Conservation (phyloP, 2,888 invertebrate species). For the Ashinkailepas kermadecensis region DNA sequence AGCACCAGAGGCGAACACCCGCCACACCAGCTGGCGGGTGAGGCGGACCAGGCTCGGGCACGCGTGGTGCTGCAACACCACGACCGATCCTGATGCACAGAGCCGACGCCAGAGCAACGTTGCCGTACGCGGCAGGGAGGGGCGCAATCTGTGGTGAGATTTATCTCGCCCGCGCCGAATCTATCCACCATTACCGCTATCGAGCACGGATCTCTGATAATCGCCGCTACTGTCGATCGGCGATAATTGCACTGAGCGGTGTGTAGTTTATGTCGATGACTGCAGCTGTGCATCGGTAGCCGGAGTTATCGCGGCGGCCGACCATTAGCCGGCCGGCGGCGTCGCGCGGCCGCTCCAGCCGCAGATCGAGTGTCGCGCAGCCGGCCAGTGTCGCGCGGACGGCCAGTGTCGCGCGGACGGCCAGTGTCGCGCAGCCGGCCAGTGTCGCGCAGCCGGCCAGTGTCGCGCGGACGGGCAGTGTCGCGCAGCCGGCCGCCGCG, state of each 20-base stretch:
- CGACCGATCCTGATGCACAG: no score
- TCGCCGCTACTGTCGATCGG: conserved; percentile 7
- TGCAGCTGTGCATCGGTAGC: not conserved
- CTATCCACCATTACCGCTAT: not conserved
- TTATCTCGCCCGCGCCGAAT: not conserved
- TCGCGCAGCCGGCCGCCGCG: no score
- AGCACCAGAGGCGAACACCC: no score
- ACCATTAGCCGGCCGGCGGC: not conserved
- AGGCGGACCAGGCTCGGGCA: not conserved
- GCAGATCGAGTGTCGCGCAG: not conserved
- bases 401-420: not conserved
- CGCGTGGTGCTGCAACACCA: not conserved
- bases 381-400: not conserved
- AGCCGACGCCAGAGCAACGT: no score
- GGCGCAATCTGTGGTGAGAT: not conserved
- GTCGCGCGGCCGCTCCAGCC: not conserved
- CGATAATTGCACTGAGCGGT: conserved; percentile 6
- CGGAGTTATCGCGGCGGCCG: not conserved
- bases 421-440: not conserved
- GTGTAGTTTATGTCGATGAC: not conserved
- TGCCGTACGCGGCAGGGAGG: no score
- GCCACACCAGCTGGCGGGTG: no score
- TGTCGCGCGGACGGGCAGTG: no score
- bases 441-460: no score
- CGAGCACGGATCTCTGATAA: not conserved